Conservation (phyloP, 2,888 invertebrate genomes). For the Polydesmus complanatus region DNA sequence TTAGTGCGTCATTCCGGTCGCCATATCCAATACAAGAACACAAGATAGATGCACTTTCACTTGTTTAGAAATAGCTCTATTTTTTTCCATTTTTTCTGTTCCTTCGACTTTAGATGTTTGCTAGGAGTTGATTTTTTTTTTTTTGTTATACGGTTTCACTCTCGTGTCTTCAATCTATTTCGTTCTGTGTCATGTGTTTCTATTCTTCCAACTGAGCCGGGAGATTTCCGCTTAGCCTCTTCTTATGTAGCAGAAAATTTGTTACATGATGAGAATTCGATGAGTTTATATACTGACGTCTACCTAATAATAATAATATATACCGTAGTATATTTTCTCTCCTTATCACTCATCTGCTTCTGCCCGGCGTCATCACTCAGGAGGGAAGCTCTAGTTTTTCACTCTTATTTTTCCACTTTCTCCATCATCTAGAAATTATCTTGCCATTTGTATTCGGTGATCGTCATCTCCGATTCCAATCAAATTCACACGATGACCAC, state of each 20-base stretch:
- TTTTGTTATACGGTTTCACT: too few species aligned
- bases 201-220: too few species aligned
- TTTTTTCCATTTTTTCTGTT: neutral
- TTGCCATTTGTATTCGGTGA: neutral
- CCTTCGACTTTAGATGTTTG: too few species aligned
- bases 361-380: neutral
- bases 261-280: neutral
- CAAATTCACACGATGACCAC: neutral
- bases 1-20: neutral
- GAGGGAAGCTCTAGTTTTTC: too few species aligned
- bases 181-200: neutral
- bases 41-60: neutral
- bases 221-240: neutral
- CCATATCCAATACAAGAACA: neutral
- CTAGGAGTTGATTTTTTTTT: too few species aligned
- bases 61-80: neutral
- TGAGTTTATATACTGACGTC: neutral
- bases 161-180: too few species aligned
- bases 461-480: neutral
- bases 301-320: too few species aligned
- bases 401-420: neutral
- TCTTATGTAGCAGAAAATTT: neutral
- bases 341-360: neutral
- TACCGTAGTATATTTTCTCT: too few species aligned
- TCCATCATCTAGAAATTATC: neutral